Evolutionary conservation across 2,888 invertebrate genomes (phyloP), one percentile per base, ranked within the genome.

Genomic region (Camponotus fellah): DNA sequence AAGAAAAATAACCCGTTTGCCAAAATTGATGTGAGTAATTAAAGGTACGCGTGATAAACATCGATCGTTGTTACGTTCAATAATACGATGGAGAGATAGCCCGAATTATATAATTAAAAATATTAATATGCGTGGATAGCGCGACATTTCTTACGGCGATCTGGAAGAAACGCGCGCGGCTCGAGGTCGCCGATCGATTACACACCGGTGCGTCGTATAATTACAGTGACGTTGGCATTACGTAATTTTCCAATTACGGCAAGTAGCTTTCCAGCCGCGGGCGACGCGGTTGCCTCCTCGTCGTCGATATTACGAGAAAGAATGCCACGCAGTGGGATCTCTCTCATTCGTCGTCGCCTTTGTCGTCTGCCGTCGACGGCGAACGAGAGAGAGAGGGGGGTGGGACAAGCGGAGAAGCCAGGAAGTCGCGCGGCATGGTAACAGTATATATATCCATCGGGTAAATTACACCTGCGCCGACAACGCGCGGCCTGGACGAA

Each of bases 381-480:
- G 77, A 71, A 21, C 65, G 43, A 37, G 5, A 26, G 37, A 5
- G 37, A 37, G 2, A 5, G 34, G 65, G n/a, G 62, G 65, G 32
- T 21, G 60, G 68, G 12, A 80, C 62, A 34, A 62, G 83, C 60
- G 68, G 74, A 66, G 66, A 46, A 64, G 83, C 75, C 76, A 81
- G 87, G 86, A 86, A 83, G 82, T 81, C 68, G 74, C 60, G 72
- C 83, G 85, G 76, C 83, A 83, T 86, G 80, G 86, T 88, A 89
- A 88, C 85, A 85, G 84, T 72, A 82, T 76, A 83, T 84, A 79
- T 56, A 82, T 69, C 84, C 84, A 86, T 84, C 83, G 81, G 86
- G 82, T 86, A 85, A 85, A 85, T 85, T 83, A 85, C 85, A 87
- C 83, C 86, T 87, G 85, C 84, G 83, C 64, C 76, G 82, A 76